Evolutionary conservation across 2,888 invertebrate genomes (phyloP).

Genomic region (Acanthacorydalis orientalis): DNA sequence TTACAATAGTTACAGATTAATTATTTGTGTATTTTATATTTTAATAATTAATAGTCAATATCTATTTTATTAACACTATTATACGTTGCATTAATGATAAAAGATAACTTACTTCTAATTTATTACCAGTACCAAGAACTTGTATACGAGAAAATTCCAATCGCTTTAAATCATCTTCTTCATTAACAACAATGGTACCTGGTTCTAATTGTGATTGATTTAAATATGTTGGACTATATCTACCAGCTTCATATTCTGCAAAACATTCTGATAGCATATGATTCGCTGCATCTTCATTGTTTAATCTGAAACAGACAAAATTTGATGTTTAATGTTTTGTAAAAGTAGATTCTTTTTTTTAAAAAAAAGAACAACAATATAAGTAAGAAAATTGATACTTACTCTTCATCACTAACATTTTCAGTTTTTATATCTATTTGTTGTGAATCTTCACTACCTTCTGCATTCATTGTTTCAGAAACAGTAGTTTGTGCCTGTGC

Average conservation of each 20-base stretch:
- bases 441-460: constrained; percentile 6
- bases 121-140: constrained; percentile 40
- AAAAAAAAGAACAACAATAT: background rate
- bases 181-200: constrained; percentile 58
- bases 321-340: no score
- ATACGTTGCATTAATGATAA: background rate
- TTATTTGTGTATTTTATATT: background rate
- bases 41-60: constrained; percentile 1
- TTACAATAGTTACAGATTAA: background rate
- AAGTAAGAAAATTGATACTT: constrained; percentile 2
- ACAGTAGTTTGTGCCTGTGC: constrained; percentile 6
- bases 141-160: constrained; percentile 55
- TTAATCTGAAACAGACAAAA: background rate
- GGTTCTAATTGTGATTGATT: constrained; percentile 44
- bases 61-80: constrained; percentile 6
- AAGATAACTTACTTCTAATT: constrained; percentile 26
- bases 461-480: constrained; percentile 5
- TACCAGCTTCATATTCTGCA: constrained; percentile 58
- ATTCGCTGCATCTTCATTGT: constrained; percentile 28
- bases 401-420: constrained; percentile 9
- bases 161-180: constrained; percentile 58
- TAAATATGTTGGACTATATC: constrained; percentile 69
- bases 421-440: constrained; percentile 2
- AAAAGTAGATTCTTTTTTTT: no score
- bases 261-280: constrained; percentile 37